Evolutionary conservation across 2,888 invertebrate genomes (phyloP), one percentile per base, ranked within the genome.

Genomic region (Brenthis hecate): DNA sequence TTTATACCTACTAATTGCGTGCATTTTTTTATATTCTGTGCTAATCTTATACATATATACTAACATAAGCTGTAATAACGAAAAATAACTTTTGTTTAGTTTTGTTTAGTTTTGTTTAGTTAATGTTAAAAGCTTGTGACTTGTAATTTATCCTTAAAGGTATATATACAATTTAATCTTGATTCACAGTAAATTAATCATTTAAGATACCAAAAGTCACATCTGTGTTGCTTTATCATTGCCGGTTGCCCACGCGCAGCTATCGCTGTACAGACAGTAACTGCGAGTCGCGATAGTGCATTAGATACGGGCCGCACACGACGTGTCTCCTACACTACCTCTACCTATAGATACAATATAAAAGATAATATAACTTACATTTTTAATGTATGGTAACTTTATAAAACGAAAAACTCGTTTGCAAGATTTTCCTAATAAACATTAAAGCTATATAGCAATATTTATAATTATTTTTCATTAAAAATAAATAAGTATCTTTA

Each of bases 211-310:
- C 14, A 53, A 57, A 5, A n/a, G 43, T 72, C 75, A 56, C 68
- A 56, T 82, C 80, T 85, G 66, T 60, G 64, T 19, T n/a, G 19
- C 23, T 16, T 11, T 56, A 60, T 88, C 86, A 85, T 43, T 87
- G 85, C 1, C 65, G 63, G 6, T 75, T 76, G 83, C 85, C 85
- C 85, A 86, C 85, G 85, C 82, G 77, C 80, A 79, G 79, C 77
- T 85, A 86, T 87, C 88, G 82, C 80, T 80, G 83, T 81, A 75
- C 79, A 73, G 88, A 89, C 90, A 89, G 86, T 90, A 83, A 91
- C 86, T 85, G 85, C 88, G 84, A 85, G 80, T 82, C 82, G 82
- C 80, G 88, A 89, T 89, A 90, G 81, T 79, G 79, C 70, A 77
- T 79, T 77, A 81, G 88, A 88, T 89, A 87, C 74, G 74, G 88